Evolutionary conservation across 2,797 vertebrate species (phyloP).

Genomic region (Schizopygopsis pylzovi): DNA sequence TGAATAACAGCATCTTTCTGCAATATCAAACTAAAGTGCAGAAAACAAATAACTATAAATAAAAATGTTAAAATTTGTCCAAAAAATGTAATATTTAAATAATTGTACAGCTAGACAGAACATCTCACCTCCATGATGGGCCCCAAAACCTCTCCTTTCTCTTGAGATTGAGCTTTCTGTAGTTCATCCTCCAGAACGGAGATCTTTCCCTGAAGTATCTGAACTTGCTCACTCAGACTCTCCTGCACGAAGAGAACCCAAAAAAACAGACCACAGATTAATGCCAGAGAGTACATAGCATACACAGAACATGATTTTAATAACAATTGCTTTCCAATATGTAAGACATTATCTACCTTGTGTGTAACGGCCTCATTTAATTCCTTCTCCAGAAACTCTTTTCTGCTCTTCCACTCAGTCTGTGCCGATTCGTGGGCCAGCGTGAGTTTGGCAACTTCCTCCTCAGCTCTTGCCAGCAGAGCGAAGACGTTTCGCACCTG

Average conservation of each 20-base stretch:
- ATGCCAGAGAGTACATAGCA: neutral
- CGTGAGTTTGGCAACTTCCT: conserved; percentile 68
- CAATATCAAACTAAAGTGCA: too few species aligned
- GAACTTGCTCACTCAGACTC: conserved; percentile 83
- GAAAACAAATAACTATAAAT: neutral
- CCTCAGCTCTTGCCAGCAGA: conserved; percentile 66
- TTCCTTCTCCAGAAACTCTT: conserved; percentile 62
- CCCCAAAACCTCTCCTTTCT: conserved; percentile 90
- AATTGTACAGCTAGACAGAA: neutral
- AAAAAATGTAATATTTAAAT: neutral
- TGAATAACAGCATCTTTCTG: too few species aligned
- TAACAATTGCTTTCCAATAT: neutral
- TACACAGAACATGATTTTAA: neutral
- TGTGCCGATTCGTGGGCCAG: conserved; percentile 62
- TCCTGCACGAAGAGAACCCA: conserved; percentile 74
- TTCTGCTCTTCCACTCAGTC: conserved; percentile 66
- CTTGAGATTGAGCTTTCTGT: conserved; percentile 71
- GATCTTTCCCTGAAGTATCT: conserved; percentile 91
- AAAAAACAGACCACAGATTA: neutral
- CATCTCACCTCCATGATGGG: conserved; percentile 87
- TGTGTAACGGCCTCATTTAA: conserved; percentile 69
- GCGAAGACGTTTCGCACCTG: conserved; percentile 70
- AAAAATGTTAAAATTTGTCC: neutral
- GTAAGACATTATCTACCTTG: conserved; percentile 65
- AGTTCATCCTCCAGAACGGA: conserved; percentile 88